Evolutionary conservation across 2,888 invertebrate species (phyloP), one percentile per base, ranked within the genome.

Genomic region (Sthenelais limicola): DNA sequence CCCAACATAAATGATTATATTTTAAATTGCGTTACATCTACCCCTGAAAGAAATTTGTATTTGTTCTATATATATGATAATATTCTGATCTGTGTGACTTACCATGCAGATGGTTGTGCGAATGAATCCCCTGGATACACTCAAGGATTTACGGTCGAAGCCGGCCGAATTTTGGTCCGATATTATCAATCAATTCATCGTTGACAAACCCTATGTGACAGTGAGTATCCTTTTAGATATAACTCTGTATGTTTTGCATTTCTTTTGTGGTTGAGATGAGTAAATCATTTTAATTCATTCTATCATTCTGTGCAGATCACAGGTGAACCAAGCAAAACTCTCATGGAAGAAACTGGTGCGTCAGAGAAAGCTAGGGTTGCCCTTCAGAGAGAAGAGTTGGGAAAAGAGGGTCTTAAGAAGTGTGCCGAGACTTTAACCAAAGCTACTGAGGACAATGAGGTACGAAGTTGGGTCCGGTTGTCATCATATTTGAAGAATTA

Each of bases 401-500:
- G 94, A 0, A 89, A 90, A 72, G 89, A 90, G 0, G 96, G 96
- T 0, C 88, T 96, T 26, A 89, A 90, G 68, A 84, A 90, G 73
- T 93, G 92, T 83, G 91, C 88, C 0, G 89, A 90, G 75, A 86
- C 89, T 32, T 86, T 96, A 26, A 89, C 91, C 69, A 90, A 91
- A 66, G 94, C 96, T 0, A 91, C 94, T 30, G 90, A 91, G 68
- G 91, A 91, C 77, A 95, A 96, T 88, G 93, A 94, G 88, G 93
- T 93, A 83, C 78, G 73, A 35, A 18, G 12, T 35, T 15, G 18
- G 18, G 18, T 43, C 12, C 18, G 47, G 47, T 18, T 43, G 47
- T 12, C 47, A 43, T 12, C 18, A n/a, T n/a, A n/a, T n/a, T n/a
- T n/a, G n/a, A n/a, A n/a, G n/a, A n/a, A n/a, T n/a, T n/a, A n/a